Base-by-base conservation (phyloP, 2,888 invertebrate species). In the Craniophora ligustri region DNA sequence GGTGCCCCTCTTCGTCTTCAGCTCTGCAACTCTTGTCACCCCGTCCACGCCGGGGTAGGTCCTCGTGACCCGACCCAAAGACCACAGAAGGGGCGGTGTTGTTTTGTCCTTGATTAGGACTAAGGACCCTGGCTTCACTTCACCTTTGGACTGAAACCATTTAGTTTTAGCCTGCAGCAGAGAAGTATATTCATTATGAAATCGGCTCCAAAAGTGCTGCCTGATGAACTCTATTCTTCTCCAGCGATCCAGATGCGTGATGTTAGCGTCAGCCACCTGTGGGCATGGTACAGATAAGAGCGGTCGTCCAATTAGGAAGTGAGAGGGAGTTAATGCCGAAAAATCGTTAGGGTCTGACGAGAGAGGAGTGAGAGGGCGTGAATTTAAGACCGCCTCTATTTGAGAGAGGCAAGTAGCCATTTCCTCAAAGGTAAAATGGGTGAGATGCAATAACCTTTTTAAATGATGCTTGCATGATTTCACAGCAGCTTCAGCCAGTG, bases 351-450 rank as follows among this genome's bases (percentile, higher is more conserved):
- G 19, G 5, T 19, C 19, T 5, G 19, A 19, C 1, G 19, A 19
- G 49, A n/a, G 54, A 26, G 6, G 61, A 61, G 8, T 10, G 53
- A 36, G 6, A 19, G 65, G 65, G 15, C 65, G 47, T 5, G 57
- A 64, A 35, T 67, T 67, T n/a, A n/a, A n/a, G n/a, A n/a, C n/a
- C n/a, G n/a, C n/a, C n/a, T n/a, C n/a, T n/a, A n/a, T n/a, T n/a
- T n/a, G n/a, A n/a, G n/a, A n/a, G n/a, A n/a, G n/a, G n/a, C n/a
- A n/a, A n/a, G n/a, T n/a, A n/a, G n/a, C n/a, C 49, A 69, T 34
- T 21, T 69, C 66, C 28, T 66, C 57, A 10, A 45, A 64, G 0
- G 55, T 66, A 1, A 68, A 42, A 15, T 66, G 44, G 0, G 53
- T 48, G 5, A 23, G 21, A 7, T 23, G 7, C 3, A 23, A 8